phyloP scores from a whole-genome alignment of 1,140 invertebrate species.

The Chlorops oryzae region DNA sequence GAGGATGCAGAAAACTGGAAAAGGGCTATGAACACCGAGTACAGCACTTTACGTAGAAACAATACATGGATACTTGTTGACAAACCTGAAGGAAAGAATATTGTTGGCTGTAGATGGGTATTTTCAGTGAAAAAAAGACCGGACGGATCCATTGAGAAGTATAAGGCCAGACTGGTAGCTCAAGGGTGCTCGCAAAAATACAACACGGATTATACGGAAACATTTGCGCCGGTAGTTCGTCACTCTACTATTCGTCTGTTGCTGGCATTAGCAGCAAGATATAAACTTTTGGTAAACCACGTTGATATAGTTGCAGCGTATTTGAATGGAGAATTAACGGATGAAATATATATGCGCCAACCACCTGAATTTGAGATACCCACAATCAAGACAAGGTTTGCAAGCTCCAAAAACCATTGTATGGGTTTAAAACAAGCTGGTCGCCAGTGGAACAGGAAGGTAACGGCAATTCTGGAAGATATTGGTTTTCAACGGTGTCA shows the following conservation, averaged over 20 bases:
- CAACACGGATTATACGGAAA: constrained; percentile 40
- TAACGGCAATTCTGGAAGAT: constrained; percentile 12
- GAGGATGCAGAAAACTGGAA: constrained; percentile 23
- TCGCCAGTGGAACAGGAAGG: not conserved
- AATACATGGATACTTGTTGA: constrained; percentile 28
- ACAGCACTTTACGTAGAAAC: constrained; percentile 26
- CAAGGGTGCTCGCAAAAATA: constrained; percentile 27
- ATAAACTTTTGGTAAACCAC: constrained; percentile 27
- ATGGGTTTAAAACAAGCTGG: not conserved
- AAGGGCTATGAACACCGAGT: constrained; percentile 30
- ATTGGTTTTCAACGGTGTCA: constrained; percentile 7
- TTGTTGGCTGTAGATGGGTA: constrained; percentile 37
- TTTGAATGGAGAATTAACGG: constrained; percentile 35
- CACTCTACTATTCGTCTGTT: constrained; percentile 10
- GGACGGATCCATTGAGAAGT: constrained; percentile 24
- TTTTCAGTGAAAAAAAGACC: constrained; percentile 35
- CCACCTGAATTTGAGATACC: constrained; percentile 29
- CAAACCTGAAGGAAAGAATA: constrained; percentile 20
- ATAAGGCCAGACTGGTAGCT: constrained; percentile 42
- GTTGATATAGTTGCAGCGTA: constrained; percentile 42
- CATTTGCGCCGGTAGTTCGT: constrained; percentile 33
- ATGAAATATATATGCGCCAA: constrained; percentile 47
- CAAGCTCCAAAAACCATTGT: constrained; percentile 4
- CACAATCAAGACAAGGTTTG: constrained; percentile 9
- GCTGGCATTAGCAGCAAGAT: constrained; percentile 7